phyloP scores from a whole-genome alignment of 1,140 invertebrate genomes.

The Pogonognathellus flavescens region DNA sequence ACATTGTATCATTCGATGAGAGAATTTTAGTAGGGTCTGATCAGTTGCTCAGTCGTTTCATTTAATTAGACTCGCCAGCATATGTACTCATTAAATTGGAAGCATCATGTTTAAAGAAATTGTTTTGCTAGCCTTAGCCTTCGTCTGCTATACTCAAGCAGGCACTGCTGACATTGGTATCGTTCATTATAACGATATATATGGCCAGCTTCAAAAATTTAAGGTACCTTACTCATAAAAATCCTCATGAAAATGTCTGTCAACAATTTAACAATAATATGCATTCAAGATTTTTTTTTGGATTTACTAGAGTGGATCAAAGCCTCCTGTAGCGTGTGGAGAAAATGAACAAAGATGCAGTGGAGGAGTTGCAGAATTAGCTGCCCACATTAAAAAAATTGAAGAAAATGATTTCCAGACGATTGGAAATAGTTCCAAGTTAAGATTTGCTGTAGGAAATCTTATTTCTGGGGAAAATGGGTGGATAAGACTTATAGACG shows the following conservation, averaged over 20 bases:
- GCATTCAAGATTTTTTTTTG: no score
- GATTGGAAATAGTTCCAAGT: neutral
- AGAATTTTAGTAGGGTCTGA: no score
- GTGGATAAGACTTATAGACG: neutral
- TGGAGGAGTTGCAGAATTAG: constrained; percentile 31
- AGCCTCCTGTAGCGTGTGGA: neutral
- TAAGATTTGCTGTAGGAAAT: constrained; percentile 7
- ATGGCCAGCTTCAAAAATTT: constrained; percentile 8
- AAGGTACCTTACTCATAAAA: neutral
- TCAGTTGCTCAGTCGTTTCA: no score
- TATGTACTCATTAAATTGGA: no score
- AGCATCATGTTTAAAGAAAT: no score
- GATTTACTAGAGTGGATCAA: neutral
- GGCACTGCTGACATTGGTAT: neutral
- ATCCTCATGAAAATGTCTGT: neutral
- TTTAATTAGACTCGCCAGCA: no score
- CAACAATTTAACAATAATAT: neutral
- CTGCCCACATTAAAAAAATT: constrained; percentile 17
- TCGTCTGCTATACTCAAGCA: neutral
- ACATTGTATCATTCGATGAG: no score
- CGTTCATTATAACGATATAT: constrained; percentile 8
- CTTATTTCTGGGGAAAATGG: constrained; percentile 46
- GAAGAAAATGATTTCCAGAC: neutral
- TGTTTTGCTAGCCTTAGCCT: neutral
- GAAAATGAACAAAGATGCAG: neutral